Conservation (phyloP, 2,888 invertebrate genomes). For the Lamellibrachia satsuma region DNA sequence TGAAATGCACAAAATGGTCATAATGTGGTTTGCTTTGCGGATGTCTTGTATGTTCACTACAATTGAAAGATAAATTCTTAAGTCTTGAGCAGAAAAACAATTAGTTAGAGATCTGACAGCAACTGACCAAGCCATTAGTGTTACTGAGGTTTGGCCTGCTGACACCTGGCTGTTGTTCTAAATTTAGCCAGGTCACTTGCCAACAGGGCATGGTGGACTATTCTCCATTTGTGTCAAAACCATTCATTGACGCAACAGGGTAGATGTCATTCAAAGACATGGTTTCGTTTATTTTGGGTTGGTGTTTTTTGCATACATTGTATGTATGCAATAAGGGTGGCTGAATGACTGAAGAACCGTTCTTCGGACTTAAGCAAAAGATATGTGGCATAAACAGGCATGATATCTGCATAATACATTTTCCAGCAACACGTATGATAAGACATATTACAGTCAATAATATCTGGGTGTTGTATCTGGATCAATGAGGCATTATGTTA, state of each 20-base stretch:
- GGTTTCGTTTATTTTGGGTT: not conserved
- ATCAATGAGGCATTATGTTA: not conserved
- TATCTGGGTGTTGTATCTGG: not conserved
- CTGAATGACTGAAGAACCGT: not conserved
- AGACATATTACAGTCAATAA: not conserved
- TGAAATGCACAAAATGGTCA: no score
- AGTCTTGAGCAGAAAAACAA: no score
- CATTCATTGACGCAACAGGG: not conserved
- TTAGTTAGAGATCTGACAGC: not conserved
- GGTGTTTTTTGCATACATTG: not conserved
- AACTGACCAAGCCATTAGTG: not conserved
- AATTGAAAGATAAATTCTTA: not conserved
- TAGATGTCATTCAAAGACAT: not conserved
- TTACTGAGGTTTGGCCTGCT: not conserved
- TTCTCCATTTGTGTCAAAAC: not conserved
- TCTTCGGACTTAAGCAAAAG: not conserved
- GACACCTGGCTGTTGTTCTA: not conserved
- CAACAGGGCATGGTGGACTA: not conserved
- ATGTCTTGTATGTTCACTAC: not conserved
- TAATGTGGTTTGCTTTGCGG: not conserved
- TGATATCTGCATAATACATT: not conserved
- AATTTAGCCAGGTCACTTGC: not conserved
- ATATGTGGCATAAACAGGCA: not conserved
- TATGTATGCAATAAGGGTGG: no score
- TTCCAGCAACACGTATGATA: not conserved